Base-by-base conservation (phyloP, 2,888 invertebrate species). In the Emmelina monodactyla region DNA sequence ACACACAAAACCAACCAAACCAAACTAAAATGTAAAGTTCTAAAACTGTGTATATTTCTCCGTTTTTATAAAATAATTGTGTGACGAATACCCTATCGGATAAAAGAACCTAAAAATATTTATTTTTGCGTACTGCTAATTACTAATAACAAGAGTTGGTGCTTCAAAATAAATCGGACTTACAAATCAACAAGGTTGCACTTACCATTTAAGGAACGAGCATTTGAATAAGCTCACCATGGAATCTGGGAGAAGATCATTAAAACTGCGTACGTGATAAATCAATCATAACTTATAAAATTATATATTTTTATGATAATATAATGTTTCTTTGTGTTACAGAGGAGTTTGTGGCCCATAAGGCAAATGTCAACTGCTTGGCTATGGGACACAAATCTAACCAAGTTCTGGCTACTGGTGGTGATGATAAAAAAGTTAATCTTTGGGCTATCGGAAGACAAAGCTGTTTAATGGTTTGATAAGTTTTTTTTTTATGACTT, bases 401-500 rank as follows among this genome's bases (percentile, higher is more conserved):
- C 46, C 86, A 92, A 58, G 94, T 95, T 34, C 84, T 95, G 65
- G 94, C 92, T 28, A 94, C 94, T 40, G 97, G 97, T 37, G 97
- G 97, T 40, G 95, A 96, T 65, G 97, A 97, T 79, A 92, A 94
- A 65, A 96, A 96, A 76, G 96, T 97, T 34, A 97, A 97, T 73
- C 78, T 97, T 47, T 97, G 97, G 97, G 94, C 96, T 10, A 91
- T 97, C 44, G 97, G 96, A 25, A 92, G 96, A 61, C 89, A 92
- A 55, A 93, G 92, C 67, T 96, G 95, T 78, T 91, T 97, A 58
- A 92, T 97, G 95, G 93, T 93, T 69, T 65, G 80, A 69, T 47
- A 29, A 11, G 7, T 32, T 30, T 33, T 31, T 11, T 16, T 38
- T 12, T 3, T 6, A 5, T 19, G 9, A 19, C 5, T 19, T 19